Evolutionary conservation across 2,797 vertebrate genomes (phyloP).

Genomic region (Sciaenops ocellatus): DNA sequence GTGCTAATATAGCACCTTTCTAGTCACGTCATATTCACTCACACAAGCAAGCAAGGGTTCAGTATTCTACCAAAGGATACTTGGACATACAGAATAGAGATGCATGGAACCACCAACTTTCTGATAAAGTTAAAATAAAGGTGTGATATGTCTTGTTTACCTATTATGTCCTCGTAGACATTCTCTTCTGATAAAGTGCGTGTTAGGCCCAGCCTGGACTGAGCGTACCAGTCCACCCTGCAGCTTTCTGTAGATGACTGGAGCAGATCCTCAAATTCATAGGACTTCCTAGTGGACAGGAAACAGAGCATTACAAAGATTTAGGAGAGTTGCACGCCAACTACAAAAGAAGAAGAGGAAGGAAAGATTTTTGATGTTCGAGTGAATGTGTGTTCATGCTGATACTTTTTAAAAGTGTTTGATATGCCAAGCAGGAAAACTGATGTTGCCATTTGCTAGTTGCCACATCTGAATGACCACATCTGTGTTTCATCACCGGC

Average conservation of each 20-base stretch:
- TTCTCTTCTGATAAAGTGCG: slow-evolving; percentile 99
- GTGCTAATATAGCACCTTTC: too few relatives aligned
- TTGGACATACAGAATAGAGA: too few relatives aligned
- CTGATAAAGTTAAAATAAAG: background rate
- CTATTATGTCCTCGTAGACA: slow-evolving; percentile 97
- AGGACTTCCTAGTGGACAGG: slow-evolving; percentile 91
- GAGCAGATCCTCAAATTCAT: slow-evolving; percentile 97
- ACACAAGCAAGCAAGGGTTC: too few relatives aligned
- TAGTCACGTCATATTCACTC: too few relatives aligned
- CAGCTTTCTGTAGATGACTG: slow-evolving; percentile 90
- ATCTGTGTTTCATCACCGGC: slow-evolving; percentile 47
- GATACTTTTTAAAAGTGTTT: slow-evolving; percentile 29
- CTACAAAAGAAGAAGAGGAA: slow-evolving; percentile 14
- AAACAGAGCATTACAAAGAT: slow-evolving; percentile 26
- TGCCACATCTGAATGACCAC: slow-evolving; percentile 54
- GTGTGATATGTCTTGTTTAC: slow-evolving; percentile 49
- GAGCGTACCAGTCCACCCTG: slow-evolving; percentile 94
- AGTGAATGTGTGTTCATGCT: slow-evolving; percentile 15
- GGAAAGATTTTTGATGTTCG: slow-evolving; percentile 27
- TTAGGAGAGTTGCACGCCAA: slow-evolving; percentile 24
- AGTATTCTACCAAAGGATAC: too few relatives aligned
- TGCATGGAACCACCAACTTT: too few relatives aligned
- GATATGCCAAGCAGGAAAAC: slow-evolving; percentile 32
- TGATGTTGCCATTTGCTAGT: slow-evolving; percentile 30
- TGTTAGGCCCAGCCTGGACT: slow-evolving; percentile 92